phyloP scores from a whole-genome alignment of 2,113 vertebrate genomes.

The Stigmatopora argus region DNA sequence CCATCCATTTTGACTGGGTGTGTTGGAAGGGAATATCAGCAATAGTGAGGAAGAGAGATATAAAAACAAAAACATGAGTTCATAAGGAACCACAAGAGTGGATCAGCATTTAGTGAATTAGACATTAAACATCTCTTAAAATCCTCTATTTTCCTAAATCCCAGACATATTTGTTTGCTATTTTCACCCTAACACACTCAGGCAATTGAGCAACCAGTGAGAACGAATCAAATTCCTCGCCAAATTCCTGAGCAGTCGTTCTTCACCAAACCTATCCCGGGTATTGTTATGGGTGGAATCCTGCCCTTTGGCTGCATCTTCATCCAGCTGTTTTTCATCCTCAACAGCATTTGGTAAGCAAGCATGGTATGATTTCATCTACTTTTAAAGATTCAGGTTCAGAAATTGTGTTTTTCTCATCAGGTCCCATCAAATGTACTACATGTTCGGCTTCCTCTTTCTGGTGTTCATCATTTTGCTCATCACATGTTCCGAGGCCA shows the following conservation, averaged over 20 bases:
- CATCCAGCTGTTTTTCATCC: conserved; percentile 98
- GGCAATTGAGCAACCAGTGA: conserved; percentile 94
- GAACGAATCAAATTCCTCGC: conserved; percentile 96
- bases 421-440: conserved; percentile 99
- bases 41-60: no score
- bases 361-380: not conserved
- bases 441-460: conserved; percentile 99
- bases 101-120: not conserved
- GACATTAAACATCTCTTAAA: not conserved
- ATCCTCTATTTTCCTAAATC: no score
- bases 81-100: no score
- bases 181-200: conserved; percentile 43
- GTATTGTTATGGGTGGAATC: conserved; percentile 97
- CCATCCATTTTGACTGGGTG: no score
- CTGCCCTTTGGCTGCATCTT: conserved; percentile 98
- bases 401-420: conserved; percentile 6
- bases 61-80: no score
- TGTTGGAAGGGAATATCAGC: no score
- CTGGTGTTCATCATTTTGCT: conserved; percentile 97
- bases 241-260: conserved; percentile 97
- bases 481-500: conserved; percentile 97
- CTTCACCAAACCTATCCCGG: conserved; percentile 92
- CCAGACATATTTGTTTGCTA: not conserved
- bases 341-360: conserved; percentile 96
- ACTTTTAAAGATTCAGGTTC: not conserved